Evolutionary conservation across 2,888 invertebrate species (phyloP).

Genomic region (Arrhopalites spinosus): DNA sequence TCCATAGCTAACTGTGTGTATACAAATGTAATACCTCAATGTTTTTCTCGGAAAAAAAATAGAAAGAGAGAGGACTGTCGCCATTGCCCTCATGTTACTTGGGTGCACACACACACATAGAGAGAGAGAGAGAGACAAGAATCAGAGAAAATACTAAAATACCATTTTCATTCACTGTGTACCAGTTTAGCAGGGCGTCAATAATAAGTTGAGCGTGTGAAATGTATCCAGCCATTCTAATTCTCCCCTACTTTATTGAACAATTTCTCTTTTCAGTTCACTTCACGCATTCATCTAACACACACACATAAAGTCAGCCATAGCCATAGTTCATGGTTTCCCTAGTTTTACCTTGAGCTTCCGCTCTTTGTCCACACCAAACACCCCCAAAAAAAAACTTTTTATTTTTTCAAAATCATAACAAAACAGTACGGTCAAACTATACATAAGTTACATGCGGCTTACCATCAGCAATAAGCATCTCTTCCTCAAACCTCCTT

Average conservation of each 20-base stretch:
- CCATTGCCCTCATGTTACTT: not conserved
- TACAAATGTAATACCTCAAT: no score
- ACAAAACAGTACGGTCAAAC: not conserved
- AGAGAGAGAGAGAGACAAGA: not conserved
- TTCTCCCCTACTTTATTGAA: constrained; percentile 36
- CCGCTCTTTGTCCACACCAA: constrained; percentile 21
- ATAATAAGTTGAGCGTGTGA: constrained; percentile 41
- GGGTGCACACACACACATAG: not conserved
- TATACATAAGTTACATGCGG: not conserved
- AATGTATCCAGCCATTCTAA: constrained; percentile 48
- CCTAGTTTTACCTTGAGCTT: constrained; percentile 35
- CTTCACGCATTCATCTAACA: constrained; percentile 23
- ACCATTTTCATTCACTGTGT: constrained; percentile 41
- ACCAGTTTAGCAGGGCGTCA: constrained; percentile 39
- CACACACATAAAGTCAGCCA: constrained; percentile 19
- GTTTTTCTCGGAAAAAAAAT: not conserved
- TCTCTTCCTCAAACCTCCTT: constrained; percentile 27
- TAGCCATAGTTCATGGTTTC: constrained; percentile 25
- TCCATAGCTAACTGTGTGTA: no score
- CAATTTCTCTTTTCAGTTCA: constrained; percentile 39
- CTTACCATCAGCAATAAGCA: not conserved
- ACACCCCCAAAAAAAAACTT: not conserved
- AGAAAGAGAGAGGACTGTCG: not conserved
- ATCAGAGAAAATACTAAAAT: constrained; percentile 32
- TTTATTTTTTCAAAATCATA: not conserved